Base-by-base conservation (phyloP, 2,113 vertebrate genomes). In the Pollachius pollachius region DNA sequence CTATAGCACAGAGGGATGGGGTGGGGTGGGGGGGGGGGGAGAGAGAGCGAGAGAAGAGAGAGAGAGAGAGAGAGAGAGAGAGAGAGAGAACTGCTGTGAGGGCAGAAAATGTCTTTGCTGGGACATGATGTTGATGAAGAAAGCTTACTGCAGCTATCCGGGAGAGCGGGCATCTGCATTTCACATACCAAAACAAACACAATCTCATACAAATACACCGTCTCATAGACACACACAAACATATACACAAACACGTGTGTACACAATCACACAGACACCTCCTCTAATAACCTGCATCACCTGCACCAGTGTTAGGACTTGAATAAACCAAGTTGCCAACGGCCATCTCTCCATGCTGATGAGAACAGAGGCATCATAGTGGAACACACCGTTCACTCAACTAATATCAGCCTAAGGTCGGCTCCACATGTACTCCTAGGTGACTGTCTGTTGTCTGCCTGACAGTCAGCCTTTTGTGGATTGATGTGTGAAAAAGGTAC, bases 91-190 rank as follows among this genome's bases (percentile, higher is more conserved):
- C 16, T 67, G 65, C 65, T 67, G 65, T 1, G 18, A 56, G 52
- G 56, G 65, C 65, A 67, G 52, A 67, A 67, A 61, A 67, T 17
- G 15, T 27, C 1, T 56, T 25, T 6, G 19, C 65, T 67, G 52
- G 65, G 62, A 30, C 17, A 23, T 7, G 23, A 17, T 63, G 52
- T 19, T 54, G 48, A 61, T 61, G 59, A 13, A 61, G 59, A 23
- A 25, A 61, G 59, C 59, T 61, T 61, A 61, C 59, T 21, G 59
- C 59, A 61, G 59, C 59, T 61, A 61, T 23, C 19, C 59, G 19
- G 19, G 59, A 61, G 18, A 4, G 18, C 12, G 11, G 18, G 8
- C 57, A 18, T 62, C 21, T 62, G 61, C 23, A 62, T 34, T 34
- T 34, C 30, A 34, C 30, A 34, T 6, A 34, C 6, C 30, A 54